Percentiles rank a stretch among this genome's conserved stretches.
These are phyloP conservation scores for Nebria ingens DNA, from an alignment of 1,140 invertebrate species.

Conservation along the genomic window DNA sequence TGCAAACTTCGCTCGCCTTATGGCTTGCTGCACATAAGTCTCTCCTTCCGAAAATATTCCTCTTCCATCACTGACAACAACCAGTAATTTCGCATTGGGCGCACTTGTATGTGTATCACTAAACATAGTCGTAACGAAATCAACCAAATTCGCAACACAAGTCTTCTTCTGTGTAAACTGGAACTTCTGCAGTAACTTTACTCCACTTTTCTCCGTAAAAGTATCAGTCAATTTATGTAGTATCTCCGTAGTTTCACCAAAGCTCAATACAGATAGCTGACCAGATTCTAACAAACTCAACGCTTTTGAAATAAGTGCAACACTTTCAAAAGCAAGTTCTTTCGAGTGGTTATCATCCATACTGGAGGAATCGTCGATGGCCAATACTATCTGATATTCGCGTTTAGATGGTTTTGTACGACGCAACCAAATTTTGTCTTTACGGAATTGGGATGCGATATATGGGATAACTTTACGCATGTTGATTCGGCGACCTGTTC, in stretches of 20 bases:
- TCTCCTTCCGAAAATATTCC: slow-evolving; percentile 86
- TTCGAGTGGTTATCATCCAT: slow-evolving; percentile 86
- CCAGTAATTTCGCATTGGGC: slow-evolving; percentile 69
- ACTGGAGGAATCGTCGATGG: slow-evolving; percentile 93
- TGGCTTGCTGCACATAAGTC: slow-evolving; percentile 61
- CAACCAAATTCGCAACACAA: slow-evolving; percentile 65
- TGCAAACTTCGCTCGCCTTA: slow-evolving; percentile 65
- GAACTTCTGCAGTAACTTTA: slow-evolving; percentile 64
- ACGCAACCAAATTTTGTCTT: slow-evolving; percentile 98
- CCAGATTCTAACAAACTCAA: slow-evolving; percentile 89
- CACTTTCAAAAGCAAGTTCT: slow-evolving; percentile 86
- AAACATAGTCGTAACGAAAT: slow-evolving; percentile 65
- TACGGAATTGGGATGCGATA: slow-evolving; percentile 96
- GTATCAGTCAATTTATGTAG: slow-evolving; percentile 78
- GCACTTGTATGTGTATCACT: slow-evolving; percentile 19
- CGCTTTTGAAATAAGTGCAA: slow-evolving; percentile 83
- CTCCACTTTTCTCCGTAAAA: slow-evolving; percentile 73
- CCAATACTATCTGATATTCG: slow-evolving; percentile 93
- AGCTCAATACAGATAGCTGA: slow-evolving; percentile 81
- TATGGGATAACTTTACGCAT: slow-evolving; percentile 98
- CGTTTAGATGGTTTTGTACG: slow-evolving; percentile 91
- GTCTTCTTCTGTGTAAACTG: slow-evolving; percentile 75
- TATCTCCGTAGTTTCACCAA: slow-evolving; percentile 76
- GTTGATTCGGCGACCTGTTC: slow-evolving; percentile 93
- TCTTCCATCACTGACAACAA: slow-evolving; percentile 91